phyloP scores from a whole-genome alignment of 1,140 invertebrate species.

The Papilio xuthus region DNA sequence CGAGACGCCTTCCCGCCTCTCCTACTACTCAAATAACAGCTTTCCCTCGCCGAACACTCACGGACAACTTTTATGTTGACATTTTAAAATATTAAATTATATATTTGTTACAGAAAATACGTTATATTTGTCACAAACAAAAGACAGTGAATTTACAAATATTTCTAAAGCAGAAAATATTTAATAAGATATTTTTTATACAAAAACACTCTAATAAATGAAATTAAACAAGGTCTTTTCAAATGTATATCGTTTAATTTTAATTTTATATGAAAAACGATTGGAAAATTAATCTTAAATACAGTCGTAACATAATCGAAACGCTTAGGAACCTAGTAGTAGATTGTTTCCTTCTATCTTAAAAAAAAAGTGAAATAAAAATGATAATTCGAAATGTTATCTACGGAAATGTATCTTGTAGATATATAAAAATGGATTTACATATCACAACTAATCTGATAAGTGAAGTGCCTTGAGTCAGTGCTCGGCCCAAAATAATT shows the following conservation, averaged over 20 bases:
- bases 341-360: background rate
- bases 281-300: background rate
- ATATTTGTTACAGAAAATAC: background rate
- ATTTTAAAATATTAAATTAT: constrained; percentile 9
- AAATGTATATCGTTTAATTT: no score
- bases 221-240: no score
- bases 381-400: constrained; percentile 35
- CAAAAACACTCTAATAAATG: no score
- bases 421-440: constrained; percentile 48
- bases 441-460: constrained; percentile 57
- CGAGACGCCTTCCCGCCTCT: constrained; percentile 56
- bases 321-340: background rate
- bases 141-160: background rate
- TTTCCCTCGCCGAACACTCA: constrained; percentile 5
- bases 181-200: background rate
- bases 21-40: constrained; percentile 40
- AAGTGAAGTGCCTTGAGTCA: constrained; percentile 68
- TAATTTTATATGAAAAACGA: no score
- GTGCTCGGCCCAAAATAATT: constrained; percentile 71
- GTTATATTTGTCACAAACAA: background rate
- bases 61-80: constrained; percentile 14
- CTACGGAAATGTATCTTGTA: constrained; percentile 56
- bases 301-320: background rate
- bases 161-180: background rate
- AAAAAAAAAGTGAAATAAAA: background rate